Base-by-base conservation (phyloP, 2,113 vertebrate genomes). In the Siniperca knerii region DNA sequence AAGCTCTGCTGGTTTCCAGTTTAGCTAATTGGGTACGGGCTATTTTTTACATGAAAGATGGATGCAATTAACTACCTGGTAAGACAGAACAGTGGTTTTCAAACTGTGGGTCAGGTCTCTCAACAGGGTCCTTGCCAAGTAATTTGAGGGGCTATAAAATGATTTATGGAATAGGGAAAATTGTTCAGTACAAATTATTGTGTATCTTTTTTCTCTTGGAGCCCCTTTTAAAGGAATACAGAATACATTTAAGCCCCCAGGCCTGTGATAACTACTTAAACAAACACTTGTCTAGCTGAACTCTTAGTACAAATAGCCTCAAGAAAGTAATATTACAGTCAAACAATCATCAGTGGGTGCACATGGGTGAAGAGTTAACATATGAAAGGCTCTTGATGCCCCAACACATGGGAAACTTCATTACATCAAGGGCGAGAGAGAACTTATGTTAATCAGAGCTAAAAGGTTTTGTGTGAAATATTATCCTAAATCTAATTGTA, bases 1-100 rank as follows among this genome's bases (percentile, higher is more conserved):
- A 68, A 64, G 82, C 68, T 67, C 86, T 85, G 79, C 86, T 86
- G 86, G 78, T 77, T 79, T 87, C 75, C 71, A 90, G 81, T 87
- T 89, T 52, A 89, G 44, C 69, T 72, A 90, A 83, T 90, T 91
- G 84, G 64, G 71, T 48, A 46, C 12, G 20, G 35, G 55, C 64
- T 64, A 67, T 44, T 44, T 44, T 37, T 37, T 37, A 62, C 61
- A 82, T 83, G 62, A 88, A 81, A 84, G 82, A 87, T 88, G 70
- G 73, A 87, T 79, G 75, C 68, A 90, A 92, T 90, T 82, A 84
- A 44, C 69, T 83, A 82, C 37, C 58, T 74, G 35, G 55, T 82
- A 55, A 77, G 71, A 77, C 48, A 77, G 29, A 85, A 68, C 73
- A 86, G 37, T 78, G 77, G 65, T 73, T 75, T 73, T 87, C 23